Conservation (phyloP, 2,888 invertebrate genomes). For the Agrenia bidenticulata region DNA sequence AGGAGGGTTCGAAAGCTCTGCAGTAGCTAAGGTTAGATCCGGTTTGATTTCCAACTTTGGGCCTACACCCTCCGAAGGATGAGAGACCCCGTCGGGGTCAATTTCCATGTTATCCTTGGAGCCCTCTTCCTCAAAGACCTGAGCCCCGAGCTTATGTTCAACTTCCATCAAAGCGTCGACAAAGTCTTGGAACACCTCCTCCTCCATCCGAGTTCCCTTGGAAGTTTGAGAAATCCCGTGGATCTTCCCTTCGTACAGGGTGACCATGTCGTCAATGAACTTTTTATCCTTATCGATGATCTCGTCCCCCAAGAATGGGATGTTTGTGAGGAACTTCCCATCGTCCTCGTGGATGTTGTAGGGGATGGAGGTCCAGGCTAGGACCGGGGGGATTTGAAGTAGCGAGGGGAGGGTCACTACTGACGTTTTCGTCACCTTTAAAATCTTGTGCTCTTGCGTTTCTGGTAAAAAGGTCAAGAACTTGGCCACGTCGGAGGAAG, state of each 20-base stretch:
- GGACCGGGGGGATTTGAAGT: slow-evolving; percentile 32
- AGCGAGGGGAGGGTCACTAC: not conserved
- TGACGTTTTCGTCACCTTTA: not conserved
- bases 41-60: no score
- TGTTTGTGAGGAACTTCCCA: slow-evolving; percentile 44
- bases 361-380: slow-evolving; percentile 43
- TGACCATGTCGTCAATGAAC: slow-evolving; percentile 45
- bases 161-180: slow-evolving; percentile 30
- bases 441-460: not conserved
- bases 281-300: slow-evolving; percentile 46
- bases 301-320: slow-evolving; percentile 48
- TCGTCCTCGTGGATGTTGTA: slow-evolving; percentile 46
- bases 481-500: not conserved
- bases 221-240: slow-evolving; percentile 30
- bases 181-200: slow-evolving; percentile 32
- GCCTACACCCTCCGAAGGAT: no score
- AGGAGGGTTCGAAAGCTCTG: not conserved
- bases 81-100: not conserved
- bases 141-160: slow-evolving; percentile 23
- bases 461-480: not conserved
- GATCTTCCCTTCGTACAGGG: slow-evolving; percentile 40
- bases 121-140: slow-evolving; percentile 25
- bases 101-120: not conserved
- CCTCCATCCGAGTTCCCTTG: slow-evolving; percentile 28
- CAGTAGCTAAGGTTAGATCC: not conserved